Conservation (phyloP, 1,140 invertebrate genomes). For the Hycleus phaleratus region DNA sequence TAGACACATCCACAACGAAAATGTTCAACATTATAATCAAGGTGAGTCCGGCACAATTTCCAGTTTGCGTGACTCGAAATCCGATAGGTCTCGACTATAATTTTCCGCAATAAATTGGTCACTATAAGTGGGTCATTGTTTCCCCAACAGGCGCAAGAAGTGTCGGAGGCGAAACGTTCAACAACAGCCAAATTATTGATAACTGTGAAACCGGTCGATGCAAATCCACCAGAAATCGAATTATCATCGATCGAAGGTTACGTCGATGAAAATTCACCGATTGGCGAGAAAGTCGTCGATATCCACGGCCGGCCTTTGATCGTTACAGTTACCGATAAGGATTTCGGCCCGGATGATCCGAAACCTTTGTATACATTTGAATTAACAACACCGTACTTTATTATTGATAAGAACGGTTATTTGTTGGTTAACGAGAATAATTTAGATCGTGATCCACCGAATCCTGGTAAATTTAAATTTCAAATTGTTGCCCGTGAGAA, state of each 20-base stretch:
- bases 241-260: constrained; percentile 66
- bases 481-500: constrained; percentile 74
- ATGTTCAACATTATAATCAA: constrained; percentile 59
- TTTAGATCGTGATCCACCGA: constrained; percentile 80
- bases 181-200: constrained; percentile 75
- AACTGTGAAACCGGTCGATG: constrained; percentile 74
- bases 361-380: constrained; percentile 74
- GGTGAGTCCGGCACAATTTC: constrained; percentile 36
- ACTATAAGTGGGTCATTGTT: too few species aligned
- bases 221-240: constrained; percentile 70
- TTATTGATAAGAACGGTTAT: constrained; percentile 63
- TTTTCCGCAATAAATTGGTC: too few species aligned
- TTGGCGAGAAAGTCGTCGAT: constrained; percentile 73
- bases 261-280: constrained; percentile 77
- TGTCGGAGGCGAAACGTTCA: constrained; percentile 64
- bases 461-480: constrained; percentile 73
- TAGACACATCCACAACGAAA: constrained; percentile 67
- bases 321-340: constrained; percentile 69
- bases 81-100: too few species aligned
- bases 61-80: too few species aligned
- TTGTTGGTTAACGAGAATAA: constrained; percentile 75
- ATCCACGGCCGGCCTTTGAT: constrained; percentile 56
- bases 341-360: constrained; percentile 63
- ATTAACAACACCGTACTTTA: constrained; percentile 75
- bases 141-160: constrained; percentile 63